A percentile compares a stretch with the other conserved stretches of the same genome.
phyloP scores from a whole-genome alignment of 2,797 vertebrate species.

The Amazona finschi region DNA sequence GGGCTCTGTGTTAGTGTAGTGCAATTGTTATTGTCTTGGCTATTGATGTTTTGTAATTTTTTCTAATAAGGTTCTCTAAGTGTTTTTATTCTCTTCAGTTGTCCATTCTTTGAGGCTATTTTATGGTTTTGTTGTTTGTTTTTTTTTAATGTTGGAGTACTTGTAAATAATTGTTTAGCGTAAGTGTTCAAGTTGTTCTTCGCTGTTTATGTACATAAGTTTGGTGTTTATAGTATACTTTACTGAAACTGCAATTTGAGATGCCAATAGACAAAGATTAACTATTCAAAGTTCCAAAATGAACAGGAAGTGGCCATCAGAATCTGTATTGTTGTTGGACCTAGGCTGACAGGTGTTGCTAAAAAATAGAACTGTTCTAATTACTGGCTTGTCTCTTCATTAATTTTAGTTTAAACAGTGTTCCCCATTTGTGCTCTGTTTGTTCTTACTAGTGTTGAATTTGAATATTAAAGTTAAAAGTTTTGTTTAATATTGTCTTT shows the following conservation, averaged over 20 bases:
- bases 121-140: neutral
- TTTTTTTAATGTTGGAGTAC: constrained; percentile 26
- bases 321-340: constrained; percentile 47
- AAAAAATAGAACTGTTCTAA: constrained; percentile 21
- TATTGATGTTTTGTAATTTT: constrained; percentile 72
- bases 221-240: constrained; percentile 67
- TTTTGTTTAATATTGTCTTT: constrained; percentile 67
- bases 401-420: constrained; percentile 60
- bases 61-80: constrained; percentile 66
- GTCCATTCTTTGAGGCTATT: constrained; percentile 33
- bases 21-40: constrained; percentile 73
- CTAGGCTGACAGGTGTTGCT: constrained; percentile 51
- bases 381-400: constrained; percentile 54
- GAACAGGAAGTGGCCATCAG: constrained; percentile 38
- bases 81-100: constrained; percentile 59
- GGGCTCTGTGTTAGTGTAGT: constrained; percentile 76
- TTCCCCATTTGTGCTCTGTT: constrained; percentile 70
- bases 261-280: constrained; percentile 59
- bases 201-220: constrained; percentile 71
- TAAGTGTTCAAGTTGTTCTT: constrained; percentile 67
- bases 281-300: constrained; percentile 50
- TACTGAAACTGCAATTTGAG: constrained; percentile 62
- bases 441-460: constrained; percentile 73
- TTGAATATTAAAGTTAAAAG: constrained; percentile 78
- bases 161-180: constrained; percentile 71